Base-by-base conservation (phyloP, 2,797 vertebrate genomes). In the Sebastes paucispinis region DNA sequence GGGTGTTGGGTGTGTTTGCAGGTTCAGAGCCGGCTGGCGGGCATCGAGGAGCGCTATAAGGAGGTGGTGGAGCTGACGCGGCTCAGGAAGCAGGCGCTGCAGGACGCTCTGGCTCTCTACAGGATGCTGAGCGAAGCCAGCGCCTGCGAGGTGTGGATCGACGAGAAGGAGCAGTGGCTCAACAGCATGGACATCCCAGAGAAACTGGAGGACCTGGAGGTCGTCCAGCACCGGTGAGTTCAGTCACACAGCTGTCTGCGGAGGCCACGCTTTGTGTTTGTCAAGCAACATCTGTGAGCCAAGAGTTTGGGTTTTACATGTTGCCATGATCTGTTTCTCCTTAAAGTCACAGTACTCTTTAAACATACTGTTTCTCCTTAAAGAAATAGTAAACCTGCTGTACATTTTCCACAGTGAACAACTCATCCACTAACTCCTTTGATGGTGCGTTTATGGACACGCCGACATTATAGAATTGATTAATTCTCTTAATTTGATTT, bases 131-230 rank as follows among this genome's bases (percentile, higher is more conserved):
- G 97, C 0, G 98, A 99, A 88, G 98, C 97, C 5, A 96, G 95
- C 18, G 97, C 98, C 85, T 99, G 98, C 60, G 97, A 97, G 92
- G 93, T 97, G 34, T 99, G 98, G 98, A 97, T 99, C 8, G 98
- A 98, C 0, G 98, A 99, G 92, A 99, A 99, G 94, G 98, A 99
- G 93, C 98, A 96, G 91, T 99, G 98, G 98, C 96, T 99, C 78
- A 98, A 97, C 92, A 96, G 95, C 88, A 98, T 96, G 96, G 95
- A 97, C 90, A 98, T 99, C 88, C 98, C 97, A 0, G 97, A 98
- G 92, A 98, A 98, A 68, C 95, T 99, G 89, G 98, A 98, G 88
- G 98, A 98, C 89, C 95, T 98, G 87, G 98, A 99, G 88, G 98
- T 99, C 27, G 96, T 99, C 79, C 98, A 99, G 93, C 98, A 99